Conservation (phyloP, 2,888 invertebrate species). For the Parnassius orleans region DNA sequence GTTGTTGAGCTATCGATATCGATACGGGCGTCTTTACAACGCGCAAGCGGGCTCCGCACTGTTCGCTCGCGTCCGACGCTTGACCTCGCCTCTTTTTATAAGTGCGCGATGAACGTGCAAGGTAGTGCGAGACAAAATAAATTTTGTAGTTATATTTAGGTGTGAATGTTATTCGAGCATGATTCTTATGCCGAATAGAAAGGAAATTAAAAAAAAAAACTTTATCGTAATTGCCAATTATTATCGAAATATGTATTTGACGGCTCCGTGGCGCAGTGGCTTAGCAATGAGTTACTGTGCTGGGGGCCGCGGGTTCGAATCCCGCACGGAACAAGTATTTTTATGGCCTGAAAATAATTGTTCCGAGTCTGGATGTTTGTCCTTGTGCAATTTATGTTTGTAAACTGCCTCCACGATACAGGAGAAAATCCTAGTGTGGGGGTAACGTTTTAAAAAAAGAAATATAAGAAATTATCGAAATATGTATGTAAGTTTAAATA, state of each 20-base stretch:
- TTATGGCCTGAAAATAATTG: no score
- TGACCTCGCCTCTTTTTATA: constrained; percentile 79
- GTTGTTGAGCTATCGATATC: constrained; percentile 61
- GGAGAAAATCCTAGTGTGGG: no score
- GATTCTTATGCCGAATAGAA: constrained; percentile 30
- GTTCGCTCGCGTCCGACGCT: constrained; percentile 57
- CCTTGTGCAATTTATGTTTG: no score
- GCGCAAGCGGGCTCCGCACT: constrained; percentile 74
- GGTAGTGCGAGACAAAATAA: constrained; percentile 61
- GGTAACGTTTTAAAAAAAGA: no score
- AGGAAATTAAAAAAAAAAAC: constrained; percentile 25
- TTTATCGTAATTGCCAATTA: constrained; percentile 37
- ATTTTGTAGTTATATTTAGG: constrained; percentile 71
- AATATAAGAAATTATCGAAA: no score
- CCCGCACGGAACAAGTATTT: no score
- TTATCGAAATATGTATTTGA: constrained; percentile 29
- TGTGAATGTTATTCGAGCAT: constrained; percentile 50
- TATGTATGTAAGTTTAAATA: background rate
- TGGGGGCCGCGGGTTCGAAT: no score
- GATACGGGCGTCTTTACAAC: constrained; percentile 68
- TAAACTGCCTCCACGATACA: no score
- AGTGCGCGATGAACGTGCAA: constrained; percentile 73
- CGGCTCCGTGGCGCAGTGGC: no score
- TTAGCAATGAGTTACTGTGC: no score
- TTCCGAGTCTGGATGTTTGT: no score